phyloP scores from a whole-genome alignment of 2,113 vertebrate genomes.

The Calyptommatus sinebrachiatus region DNA sequence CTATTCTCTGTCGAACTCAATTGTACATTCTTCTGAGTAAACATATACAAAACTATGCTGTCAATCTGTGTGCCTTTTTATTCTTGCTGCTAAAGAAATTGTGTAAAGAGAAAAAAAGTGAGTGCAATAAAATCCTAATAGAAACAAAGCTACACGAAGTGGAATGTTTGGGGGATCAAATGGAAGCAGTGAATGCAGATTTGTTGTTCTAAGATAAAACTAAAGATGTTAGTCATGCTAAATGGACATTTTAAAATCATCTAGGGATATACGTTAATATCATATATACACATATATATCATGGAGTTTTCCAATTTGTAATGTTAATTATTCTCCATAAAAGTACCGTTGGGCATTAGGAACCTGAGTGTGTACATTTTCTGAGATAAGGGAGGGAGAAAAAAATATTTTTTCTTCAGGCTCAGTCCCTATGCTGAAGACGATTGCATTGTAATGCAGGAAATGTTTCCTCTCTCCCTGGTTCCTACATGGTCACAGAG shows the following conservation, averaged over 20 bases:
- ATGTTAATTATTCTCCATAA: not conserved
- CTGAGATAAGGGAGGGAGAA: not conserved
- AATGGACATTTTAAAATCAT: not conserved
- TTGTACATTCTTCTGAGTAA: not conserved
- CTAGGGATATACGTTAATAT: not conserved
- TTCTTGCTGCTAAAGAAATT: not conserved
- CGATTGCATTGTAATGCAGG: conserved; percentile 77
- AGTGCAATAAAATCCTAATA: not conserved
- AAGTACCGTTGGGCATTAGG: not conserved
- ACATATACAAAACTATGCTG: not conserved
- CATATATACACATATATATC: not conserved
- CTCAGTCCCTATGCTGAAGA: conserved; percentile 30
- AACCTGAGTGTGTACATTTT: not conserved
- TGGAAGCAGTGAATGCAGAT: not conserved
- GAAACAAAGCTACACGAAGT: not conserved
- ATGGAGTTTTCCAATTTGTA: not conserved
- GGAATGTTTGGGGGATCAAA: not conserved
- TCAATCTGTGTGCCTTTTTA: not conserved
- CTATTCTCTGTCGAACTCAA: not conserved
- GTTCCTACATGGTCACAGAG: conserved; percentile 74
- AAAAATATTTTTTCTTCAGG: not conserved
- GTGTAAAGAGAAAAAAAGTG: not conserved
- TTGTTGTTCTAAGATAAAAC: not conserved
- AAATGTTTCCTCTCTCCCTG: conserved; percentile 71
- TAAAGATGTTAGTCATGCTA: not conserved